Evolutionary conservation across 2,113 vertebrate genomes (phyloP), one percentile per base, ranked within the genome.

Genomic region (Centrocercus urophasianus): DNA sequence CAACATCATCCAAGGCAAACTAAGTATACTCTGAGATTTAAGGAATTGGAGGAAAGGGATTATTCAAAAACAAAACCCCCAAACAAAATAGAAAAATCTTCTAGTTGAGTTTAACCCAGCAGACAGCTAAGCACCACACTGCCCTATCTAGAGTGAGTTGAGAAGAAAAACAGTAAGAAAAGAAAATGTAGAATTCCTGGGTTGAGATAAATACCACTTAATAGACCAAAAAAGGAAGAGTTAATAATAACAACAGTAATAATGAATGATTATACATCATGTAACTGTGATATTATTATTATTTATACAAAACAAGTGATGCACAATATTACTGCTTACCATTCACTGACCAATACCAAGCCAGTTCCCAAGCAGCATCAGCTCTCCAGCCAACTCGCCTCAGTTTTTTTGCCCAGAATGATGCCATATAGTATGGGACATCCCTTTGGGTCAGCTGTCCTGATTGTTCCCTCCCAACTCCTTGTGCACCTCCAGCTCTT

Each of bases 1-100:
- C 42, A 88, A 60, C 19, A 72, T 90, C 40, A 75, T 57, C 32
- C 61, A 57, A 54, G 36, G 14, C 38, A 16, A 84, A 10, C 43
- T 45, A 7, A 50, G 30, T 76, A 90, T 93, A 92, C 80, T 84
- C 18, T 30, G 22, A 86, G 36, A 63, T 47, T 96, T 81, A 88
- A 34, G 27, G 28, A 87, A 42, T 3, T 60, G 48, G 38, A 42
- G 50, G 30, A 89, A 91, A 92, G 3, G 4, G 45, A 24, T 24
- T 20, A 4, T 7, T 87, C 9, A 79, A 71, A 95, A 54, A 28
- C 5, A 54, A 54, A 54, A 54, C 7, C 22, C 3, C 48, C 52
- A 54, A 54, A 28, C 27, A 54, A 93, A 83, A 34, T 13, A 32
- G 47, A 57, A 78, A 87, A 71, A 6, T 45, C 6, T 25, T 56